Percentiles rank a stretch among this genome's conserved stretches.
Conservation (phyloP, 2,888 invertebrate genomes). For the Metellina segmentata region DNA sequence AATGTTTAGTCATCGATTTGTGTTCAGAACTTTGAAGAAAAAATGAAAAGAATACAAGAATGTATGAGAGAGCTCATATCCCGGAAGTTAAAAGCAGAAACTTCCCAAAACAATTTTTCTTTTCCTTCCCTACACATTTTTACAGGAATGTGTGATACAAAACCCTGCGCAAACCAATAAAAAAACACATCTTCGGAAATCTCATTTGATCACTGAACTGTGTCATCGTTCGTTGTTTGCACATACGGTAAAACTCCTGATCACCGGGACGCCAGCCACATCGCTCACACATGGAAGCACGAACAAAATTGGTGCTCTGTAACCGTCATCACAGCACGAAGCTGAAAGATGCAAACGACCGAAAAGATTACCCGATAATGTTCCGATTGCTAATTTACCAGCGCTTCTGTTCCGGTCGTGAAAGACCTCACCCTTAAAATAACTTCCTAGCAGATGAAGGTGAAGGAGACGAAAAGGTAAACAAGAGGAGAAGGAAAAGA, state of each 20-base stretch:
- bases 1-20: too few relatives aligned
- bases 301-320: neutral
- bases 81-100: too few relatives aligned
- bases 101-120: too few relatives aligned
- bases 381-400: constrained; percentile 18
- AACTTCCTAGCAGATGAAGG: constrained; percentile 29
- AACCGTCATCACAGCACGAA: neutral
- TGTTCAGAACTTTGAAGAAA: too few relatives aligned
- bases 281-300: neutral
- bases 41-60: too few relatives aligned
- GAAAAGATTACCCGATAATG: constrained; percentile 10
- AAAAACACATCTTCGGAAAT: neutral
- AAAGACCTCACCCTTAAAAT: constrained; percentile 25
- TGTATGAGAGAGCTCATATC: too few relatives aligned
- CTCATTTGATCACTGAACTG: constrained; percentile 15
- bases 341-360: constrained; percentile 4
- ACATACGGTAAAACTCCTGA: neutral
- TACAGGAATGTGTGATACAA: too few relatives aligned
- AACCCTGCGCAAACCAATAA: neutral
- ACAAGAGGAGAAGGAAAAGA: constrained; percentile 2
- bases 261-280: neutral
- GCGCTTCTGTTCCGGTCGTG: neutral
- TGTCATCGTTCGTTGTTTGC: neutral
- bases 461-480: constrained; percentile 36
- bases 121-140: too few relatives aligned